Percentiles rank a stretch among this genome's conserved stretches.
These are phyloP conservation scores for Apostichopus parvimensis DNA, from an alignment of 35 echinoderm and acorn worm genomes.

Conservation along the genomic window DNA sequence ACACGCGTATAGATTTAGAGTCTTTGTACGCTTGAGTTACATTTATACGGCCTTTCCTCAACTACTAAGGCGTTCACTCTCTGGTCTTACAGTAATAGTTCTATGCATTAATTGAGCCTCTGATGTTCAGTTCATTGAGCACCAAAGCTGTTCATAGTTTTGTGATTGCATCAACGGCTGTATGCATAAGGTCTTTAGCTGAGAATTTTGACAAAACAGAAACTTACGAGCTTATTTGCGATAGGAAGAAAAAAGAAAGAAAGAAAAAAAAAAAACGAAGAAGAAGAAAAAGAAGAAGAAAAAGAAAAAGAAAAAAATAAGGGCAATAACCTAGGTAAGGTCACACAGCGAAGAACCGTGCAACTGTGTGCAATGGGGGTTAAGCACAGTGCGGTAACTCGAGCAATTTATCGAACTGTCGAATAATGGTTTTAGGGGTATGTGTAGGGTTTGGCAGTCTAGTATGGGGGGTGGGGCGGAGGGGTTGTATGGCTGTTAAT, in stretches of 20 bases:
- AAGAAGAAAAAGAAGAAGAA: not conserved
- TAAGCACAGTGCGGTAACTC: not conserved
- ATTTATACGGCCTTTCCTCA: too few species aligned
- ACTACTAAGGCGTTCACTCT: too few species aligned
- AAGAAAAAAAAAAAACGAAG: too few species aligned
- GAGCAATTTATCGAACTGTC: not conserved
- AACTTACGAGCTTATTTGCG: conserved; percentile 18
- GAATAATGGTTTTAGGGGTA: too few species aligned
- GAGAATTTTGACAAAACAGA: conserved; percentile 14
- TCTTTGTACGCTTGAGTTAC: too few species aligned
- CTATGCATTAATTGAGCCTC: not conserved
- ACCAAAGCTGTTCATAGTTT: not conserved
- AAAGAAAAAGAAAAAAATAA: not conserved
- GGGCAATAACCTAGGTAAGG: conserved; percentile 8
- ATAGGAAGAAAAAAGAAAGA: not conserved
- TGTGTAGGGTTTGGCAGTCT: too few species aligned
- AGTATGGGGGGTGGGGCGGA: too few species aligned
- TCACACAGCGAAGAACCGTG: not conserved
- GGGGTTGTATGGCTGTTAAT: too few species aligned
- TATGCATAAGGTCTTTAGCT: not conserved
- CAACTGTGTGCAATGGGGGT: not conserved
- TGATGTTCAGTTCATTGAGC: not conserved
- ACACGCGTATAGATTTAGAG: too few species aligned
- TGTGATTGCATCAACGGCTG: conserved; percentile 6
- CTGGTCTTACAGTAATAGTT: not conserved